Evolutionary conservation across 2,888 invertebrate species (phyloP), one percentile per base, ranked within the genome.

Genomic region (Sphaerophoria taeniata): DNA sequence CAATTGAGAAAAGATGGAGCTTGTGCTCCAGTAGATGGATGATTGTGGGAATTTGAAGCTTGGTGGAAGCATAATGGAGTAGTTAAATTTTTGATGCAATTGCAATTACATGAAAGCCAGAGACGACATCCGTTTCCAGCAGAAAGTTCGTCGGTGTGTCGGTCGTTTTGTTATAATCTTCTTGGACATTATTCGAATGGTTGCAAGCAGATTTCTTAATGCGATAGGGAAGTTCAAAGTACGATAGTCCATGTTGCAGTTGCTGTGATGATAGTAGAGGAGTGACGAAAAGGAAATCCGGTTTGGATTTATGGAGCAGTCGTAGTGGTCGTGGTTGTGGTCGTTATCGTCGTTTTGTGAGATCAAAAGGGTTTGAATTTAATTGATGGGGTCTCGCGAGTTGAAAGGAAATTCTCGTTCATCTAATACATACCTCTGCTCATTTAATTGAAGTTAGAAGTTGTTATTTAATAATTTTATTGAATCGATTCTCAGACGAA

Each of bases 41-140:
- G 63, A 47, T 47, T 53, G 56, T 33, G 45, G 55, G 55, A 55
- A 61, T 43, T n/a, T 6, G 34, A 43, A 56, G 71, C 47, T 16
- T 14, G 47, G 24, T 65, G 78, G 65, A 72, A 73, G 39, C 49
- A 67, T 65, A 58, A 65, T 56, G 45, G 55, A 74, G 74, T 45
- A 36, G 60, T 74, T 67, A 60, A 69, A 67, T 45, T 74, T 74
- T 69, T 60, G 53, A 79, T 79, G 67, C 61, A 55, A 34, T 56
- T 49, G 11, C 31, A 61, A 61, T 73, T 61, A 53, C 49, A 60
- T 61, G 34, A 65, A 12, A 60, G 14, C 45, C 9, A 36, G 58
- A 56, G 34, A 47, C 71, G 6, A 24, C 65, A 65, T 60, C 60
- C 60, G 60, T 43, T 43, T 39, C 56, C 11, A 39, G 39, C 24